A percentile compares a stretch with the other conserved stretches of the same genome.
Conservation (phyloP, 2,113 vertebrate genomes). For the Ceyx melanurus region DNA sequence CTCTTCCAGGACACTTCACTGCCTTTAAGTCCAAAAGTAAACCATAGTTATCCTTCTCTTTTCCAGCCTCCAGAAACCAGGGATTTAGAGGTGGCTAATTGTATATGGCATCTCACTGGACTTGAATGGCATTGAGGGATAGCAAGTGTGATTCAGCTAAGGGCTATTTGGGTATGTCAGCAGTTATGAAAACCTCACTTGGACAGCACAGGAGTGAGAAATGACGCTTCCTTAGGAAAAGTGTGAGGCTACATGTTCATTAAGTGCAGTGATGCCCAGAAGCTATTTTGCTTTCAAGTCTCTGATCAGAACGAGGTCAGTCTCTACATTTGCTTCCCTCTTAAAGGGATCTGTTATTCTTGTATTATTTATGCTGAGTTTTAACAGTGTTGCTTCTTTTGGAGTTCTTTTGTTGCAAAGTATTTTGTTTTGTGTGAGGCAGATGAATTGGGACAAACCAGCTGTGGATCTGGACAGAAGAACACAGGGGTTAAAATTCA, state of each 20-base stretch:
- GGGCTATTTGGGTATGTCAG: background rate
- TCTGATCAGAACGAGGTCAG: background rate
- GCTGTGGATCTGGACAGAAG: background rate
- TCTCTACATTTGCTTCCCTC: background rate
- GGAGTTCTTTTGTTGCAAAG: background rate
- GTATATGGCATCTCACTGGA: background rate
- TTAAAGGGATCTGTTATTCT: background rate
- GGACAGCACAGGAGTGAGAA: slow-evolving; percentile 2
- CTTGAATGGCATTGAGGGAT: slow-evolving; percentile 19
- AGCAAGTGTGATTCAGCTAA: slow-evolving; percentile 22
- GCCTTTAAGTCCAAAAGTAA: background rate
- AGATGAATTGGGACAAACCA: background rate
- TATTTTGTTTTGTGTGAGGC: background rate
- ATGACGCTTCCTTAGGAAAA: background rate
- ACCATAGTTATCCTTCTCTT: background rate
- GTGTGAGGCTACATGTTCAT: background rate
- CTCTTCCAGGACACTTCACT: background rate
- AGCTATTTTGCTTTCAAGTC: background rate
- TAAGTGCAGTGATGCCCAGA: background rate
- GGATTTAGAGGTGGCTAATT: background rate
- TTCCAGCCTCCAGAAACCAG: background rate
- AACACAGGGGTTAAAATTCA: background rate
- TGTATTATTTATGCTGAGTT: background rate
- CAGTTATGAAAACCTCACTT: background rate
- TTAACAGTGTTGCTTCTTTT: background rate